Conservation (phyloP, 2,113 vertebrate species). For the Podarcis raffonei region DNA sequence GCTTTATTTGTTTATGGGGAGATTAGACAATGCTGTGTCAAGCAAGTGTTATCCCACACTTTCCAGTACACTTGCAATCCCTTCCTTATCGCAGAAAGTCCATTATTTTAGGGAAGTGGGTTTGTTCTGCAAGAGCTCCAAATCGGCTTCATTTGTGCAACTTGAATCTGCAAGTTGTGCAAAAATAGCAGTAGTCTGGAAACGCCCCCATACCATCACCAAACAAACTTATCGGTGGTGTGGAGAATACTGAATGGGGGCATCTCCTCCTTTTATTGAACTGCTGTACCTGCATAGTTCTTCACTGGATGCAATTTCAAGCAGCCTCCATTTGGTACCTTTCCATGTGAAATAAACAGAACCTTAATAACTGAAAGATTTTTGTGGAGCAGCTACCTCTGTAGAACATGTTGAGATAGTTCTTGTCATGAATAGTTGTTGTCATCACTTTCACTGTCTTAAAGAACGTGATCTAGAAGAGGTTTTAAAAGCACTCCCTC, state of each 20-base stretch:
- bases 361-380: not conserved
- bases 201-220: not conserved
- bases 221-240: not conserved
- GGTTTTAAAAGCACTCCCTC: too few relatives aligned
- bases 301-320: not conserved
- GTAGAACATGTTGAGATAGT: not conserved
- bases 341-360: not conserved
- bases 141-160: too few relatives aligned
- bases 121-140: too few relatives aligned
- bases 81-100: too few relatives aligned
- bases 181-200: too few relatives aligned
- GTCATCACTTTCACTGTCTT: not conserved
- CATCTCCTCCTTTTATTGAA: not conserved
- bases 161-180: too few relatives aligned
- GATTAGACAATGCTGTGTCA: too few relatives aligned
- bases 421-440: not conserved
- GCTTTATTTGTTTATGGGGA: too few relatives aligned
- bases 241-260: not conserved
- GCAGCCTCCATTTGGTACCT: not conserved
- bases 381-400: not conserved
- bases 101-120: too few relatives aligned
- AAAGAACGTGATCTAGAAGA: not conserved
- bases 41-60: too few relatives aligned
- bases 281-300: too few relatives aligned
- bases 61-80: too few relatives aligned